A percentile compares a stretch with the other conserved stretches of the same genome.
These are phyloP conservation scores for Penelope pileata DNA, from an alignment of 2,113 vertebrate genomes.

Conservation along the genomic window DNA sequence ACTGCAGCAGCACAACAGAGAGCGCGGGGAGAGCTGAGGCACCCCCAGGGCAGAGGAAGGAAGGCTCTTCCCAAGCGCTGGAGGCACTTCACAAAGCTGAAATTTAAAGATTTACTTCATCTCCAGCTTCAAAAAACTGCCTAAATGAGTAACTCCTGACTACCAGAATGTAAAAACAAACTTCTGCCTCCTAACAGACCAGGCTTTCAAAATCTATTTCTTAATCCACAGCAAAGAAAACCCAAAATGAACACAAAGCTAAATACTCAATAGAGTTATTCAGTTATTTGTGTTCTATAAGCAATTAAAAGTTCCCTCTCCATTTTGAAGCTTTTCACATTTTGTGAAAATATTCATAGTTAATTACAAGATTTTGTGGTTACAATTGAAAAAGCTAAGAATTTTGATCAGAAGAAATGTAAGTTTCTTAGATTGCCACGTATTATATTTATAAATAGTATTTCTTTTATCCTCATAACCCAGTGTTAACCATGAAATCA, in stretches of 20 bases:
- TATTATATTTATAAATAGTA: neutral
- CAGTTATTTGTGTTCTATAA: neutral
- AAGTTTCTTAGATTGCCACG: neutral
- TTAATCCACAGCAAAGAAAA: constrained; percentile 5
- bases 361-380: neutral
- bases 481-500: neutral
- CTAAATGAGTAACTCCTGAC: neutral
- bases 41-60: neutral
- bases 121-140: neutral
- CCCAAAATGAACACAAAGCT: neutral
- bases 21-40: neutral
- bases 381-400: neutral
- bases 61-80: neutral
- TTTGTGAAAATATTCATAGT: neutral
- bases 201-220: constrained; percentile 14
- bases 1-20: neutral
- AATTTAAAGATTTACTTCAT: neutral
- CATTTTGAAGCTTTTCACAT: neutral
- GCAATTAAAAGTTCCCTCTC: neutral
- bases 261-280: neutral
- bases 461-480: neutral
- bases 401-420: neutral
- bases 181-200: neutral
- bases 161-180: neutral
- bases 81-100: neutral